Conservation (phyloP, 2,797 vertebrate genomes). For the Microctenopoma lineatum region DNA sequence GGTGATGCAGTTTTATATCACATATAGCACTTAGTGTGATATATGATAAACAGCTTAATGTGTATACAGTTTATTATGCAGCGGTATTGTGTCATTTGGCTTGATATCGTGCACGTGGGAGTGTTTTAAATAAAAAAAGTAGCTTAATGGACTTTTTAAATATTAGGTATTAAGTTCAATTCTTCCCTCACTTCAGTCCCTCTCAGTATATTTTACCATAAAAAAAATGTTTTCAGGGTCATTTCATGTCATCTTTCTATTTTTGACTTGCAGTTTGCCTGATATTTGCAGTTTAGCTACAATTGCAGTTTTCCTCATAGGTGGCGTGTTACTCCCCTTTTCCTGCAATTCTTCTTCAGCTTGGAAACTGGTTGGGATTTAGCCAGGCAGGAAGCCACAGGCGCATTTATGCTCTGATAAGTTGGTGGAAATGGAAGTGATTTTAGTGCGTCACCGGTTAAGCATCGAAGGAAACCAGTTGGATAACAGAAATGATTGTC, state of each 20-base stretch:
- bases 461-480: slow-evolving; percentile 72
- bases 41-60: neutral
- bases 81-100: neutral
- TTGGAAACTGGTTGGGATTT: slow-evolving; percentile 72
- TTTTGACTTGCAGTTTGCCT: slow-evolving; percentile 45
- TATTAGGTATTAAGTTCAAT: neutral
- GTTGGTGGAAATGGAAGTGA: slow-evolving; percentile 82
- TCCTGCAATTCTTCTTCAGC: slow-evolving; percentile 83
- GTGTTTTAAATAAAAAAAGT: neutral
- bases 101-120: neutral
- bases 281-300: slow-evolving; percentile 53
- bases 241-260: slow-evolving; percentile 21
- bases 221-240: slow-evolving; percentile 10
- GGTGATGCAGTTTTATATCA: slow-evolving; percentile 9
- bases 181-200: slow-evolving; percentile 4
- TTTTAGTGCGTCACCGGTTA: slow-evolving; percentile 80
- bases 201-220: neutral
- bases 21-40: neutral
- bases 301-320: slow-evolving; percentile 59
- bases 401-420: slow-evolving; percentile 83
- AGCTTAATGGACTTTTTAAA: slow-evolving; percentile 1
- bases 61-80: slow-evolving; percentile 4
- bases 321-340: slow-evolving; percentile 68
- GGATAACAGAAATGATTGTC: slow-evolving; percentile 76
- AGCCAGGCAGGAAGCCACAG: slow-evolving; percentile 83